These are phyloP conservation scores for Hoplodrina ambigua DNA, from an alignment of 2,888 invertebrate species.

Conservation along the genomic window DNA sequence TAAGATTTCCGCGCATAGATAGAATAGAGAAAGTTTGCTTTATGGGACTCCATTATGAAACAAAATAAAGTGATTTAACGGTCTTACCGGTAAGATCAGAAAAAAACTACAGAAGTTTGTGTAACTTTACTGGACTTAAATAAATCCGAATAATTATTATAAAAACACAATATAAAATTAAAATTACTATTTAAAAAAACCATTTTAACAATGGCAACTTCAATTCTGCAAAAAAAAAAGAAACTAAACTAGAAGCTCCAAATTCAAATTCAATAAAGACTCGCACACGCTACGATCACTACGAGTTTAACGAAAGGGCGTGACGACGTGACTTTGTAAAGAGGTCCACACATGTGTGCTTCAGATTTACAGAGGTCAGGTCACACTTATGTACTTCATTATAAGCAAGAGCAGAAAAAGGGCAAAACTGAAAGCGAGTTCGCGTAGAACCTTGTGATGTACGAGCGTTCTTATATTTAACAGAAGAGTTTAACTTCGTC, in stretches of 20 bases:
- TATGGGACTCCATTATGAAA: neutral
- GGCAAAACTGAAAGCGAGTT: slow-evolving; percentile 46
- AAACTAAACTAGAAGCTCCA: slow-evolving; percentile 14
- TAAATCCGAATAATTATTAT: no score
- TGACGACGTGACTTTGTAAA: slow-evolving; percentile 59
- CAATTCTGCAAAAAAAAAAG: neutral
- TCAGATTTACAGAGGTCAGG: slow-evolving; percentile 60
- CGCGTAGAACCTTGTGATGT: slow-evolving; percentile 49
- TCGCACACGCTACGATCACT: slow-evolving; percentile 13
- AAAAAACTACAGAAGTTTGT: no score
- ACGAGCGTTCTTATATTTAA: slow-evolving; percentile 42
- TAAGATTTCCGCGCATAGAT: neutral
- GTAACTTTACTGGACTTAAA: no score
- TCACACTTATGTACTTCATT: slow-evolving; percentile 58
- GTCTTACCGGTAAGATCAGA: no score
- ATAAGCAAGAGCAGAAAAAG: slow-evolving; percentile 48
- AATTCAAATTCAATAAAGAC: slow-evolving; percentile 48
- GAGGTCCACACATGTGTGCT: slow-evolving; percentile 53
- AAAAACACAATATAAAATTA: no score
- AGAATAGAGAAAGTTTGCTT: neutral
- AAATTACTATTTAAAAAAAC: neutral
- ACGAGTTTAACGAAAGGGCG: slow-evolving; percentile 34
- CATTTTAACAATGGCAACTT: neutral
- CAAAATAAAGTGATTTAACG: no score
- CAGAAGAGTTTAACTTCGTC: slow-evolving; percentile 42